A percentile compares a stretch with the other conserved stretches of the same genome.
Evolutionary conservation across 1,140 invertebrate species (phyloP).

Genomic region (Bombus waltoni): DNA sequence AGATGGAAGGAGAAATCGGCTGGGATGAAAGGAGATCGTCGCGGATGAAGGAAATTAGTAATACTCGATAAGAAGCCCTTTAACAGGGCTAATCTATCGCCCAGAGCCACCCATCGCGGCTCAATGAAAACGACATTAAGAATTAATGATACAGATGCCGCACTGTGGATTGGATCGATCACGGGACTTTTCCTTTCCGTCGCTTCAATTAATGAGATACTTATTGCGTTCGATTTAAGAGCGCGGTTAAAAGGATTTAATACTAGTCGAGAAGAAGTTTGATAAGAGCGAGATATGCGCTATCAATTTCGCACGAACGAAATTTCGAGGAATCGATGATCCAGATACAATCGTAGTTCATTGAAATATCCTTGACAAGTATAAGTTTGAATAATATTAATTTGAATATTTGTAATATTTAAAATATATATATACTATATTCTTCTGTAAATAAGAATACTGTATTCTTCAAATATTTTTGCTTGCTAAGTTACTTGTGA

Average conservation of each 20-base stretch:
- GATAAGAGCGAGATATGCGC: background rate
- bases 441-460: too few relatives aligned
- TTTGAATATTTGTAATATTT: background rate
- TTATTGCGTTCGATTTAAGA: background rate
- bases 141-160: slow-evolving; percentile 38
- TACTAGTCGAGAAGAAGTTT: background rate
- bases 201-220: background rate
- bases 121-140: slow-evolving; percentile 50
- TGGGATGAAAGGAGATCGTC: background rate
- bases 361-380: background rate
- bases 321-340: background rate
- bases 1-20: too few relatives aligned
- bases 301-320: background rate
- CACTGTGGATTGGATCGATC: background rate
- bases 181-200: background rate
- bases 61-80: slow-evolving; percentile 53
- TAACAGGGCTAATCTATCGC: slow-evolving; percentile 27
- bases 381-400: background rate
- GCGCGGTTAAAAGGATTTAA: background rate
- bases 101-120: background rate
- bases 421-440: too few relatives aligned
- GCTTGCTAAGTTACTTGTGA: too few relatives aligned
- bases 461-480: too few relatives aligned
- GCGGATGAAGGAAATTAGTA: slow-evolving; percentile 48
- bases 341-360: background rate